Conservation (phyloP, 2,113 vertebrate species). For the Tragelaphus imberbis region DNA sequence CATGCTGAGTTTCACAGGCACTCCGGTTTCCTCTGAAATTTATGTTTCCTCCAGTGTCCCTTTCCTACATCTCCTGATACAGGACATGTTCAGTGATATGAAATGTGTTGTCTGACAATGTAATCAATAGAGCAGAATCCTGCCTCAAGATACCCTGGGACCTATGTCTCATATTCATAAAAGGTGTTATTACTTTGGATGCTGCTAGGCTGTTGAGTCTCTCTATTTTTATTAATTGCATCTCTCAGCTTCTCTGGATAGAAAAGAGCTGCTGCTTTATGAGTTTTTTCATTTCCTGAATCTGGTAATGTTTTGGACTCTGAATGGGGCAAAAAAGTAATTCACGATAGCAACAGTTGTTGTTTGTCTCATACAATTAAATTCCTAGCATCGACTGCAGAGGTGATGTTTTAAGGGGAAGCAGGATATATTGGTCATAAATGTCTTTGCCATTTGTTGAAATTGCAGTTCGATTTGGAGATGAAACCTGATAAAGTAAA, state of each 20-base stretch:
- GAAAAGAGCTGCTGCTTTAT: conserved; percentile 45
- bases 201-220: not conserved
- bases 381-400: conserved; percentile 50
- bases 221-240: conserved; percentile 66
- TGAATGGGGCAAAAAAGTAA: conserved; percentile 37
- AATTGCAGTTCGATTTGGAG: conserved; percentile 61
- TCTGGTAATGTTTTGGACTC: conserved; percentile 18
- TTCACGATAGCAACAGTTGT: conserved; percentile 52
- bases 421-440: conserved; percentile 50
- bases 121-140: conserved; percentile 44
- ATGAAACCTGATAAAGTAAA: conserved; percentile 53
- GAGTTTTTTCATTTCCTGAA: conserved; percentile 64
- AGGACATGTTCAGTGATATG: conserved; percentile 52
- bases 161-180: conserved; percentile 60
- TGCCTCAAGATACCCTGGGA: not conserved
- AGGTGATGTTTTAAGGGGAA: conserved; percentile 52
- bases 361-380: conserved; percentile 68
- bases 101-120: conserved; percentile 60
- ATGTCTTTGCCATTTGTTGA: conserved; percentile 59
- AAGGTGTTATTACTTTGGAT: conserved; percentile 59
- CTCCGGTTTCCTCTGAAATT: conserved; percentile 45
- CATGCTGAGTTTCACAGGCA: not conserved
- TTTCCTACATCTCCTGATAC: not conserved
- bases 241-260: conserved; percentile 17
- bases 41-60: conserved; percentile 22